phyloP scores from a whole-genome alignment of 2,888 invertebrate genomes.

The Euzetes globulus region DNA sequence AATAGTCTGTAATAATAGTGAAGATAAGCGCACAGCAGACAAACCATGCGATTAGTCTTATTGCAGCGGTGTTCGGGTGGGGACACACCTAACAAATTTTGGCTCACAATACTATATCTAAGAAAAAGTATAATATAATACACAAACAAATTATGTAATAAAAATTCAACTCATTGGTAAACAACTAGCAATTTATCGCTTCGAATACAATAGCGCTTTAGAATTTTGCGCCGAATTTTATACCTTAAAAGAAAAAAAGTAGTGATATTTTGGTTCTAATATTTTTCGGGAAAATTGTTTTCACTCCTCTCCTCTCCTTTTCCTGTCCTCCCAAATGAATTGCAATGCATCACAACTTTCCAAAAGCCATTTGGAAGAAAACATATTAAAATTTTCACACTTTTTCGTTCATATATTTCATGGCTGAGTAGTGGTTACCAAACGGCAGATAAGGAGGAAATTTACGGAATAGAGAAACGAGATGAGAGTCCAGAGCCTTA shows the following conservation, averaged over 20 bases:
- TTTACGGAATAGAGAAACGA: background rate
- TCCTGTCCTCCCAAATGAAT: background rate
- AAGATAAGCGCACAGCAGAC: background rate
- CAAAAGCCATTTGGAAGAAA: background rate
- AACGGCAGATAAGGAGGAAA: background rate
- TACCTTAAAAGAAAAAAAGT: background rate
- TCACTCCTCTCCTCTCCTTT: background rate
- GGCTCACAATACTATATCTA: background rate
- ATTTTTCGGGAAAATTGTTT: background rate
- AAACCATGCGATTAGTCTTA: background rate
- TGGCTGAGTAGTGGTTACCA: background rate
- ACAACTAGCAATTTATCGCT: conserved; percentile 8
- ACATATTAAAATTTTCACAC: background rate
- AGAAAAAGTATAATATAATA: background rate
- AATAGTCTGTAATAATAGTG: background rate
- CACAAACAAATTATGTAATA: conserved; percentile 5
- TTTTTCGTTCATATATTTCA: background rate
- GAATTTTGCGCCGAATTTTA: background rate
- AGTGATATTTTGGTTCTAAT: background rate
- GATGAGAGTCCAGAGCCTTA: background rate
- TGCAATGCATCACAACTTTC: background rate
- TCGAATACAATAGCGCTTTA: background rate
- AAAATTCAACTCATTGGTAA: background rate
- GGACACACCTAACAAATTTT: background rate
- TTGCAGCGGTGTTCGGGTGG: background rate